Evolutionary conservation across 2,888 invertebrate genomes (phyloP), one percentile per base, ranked within the genome.

Genomic region (Cancer borealis): DNA sequence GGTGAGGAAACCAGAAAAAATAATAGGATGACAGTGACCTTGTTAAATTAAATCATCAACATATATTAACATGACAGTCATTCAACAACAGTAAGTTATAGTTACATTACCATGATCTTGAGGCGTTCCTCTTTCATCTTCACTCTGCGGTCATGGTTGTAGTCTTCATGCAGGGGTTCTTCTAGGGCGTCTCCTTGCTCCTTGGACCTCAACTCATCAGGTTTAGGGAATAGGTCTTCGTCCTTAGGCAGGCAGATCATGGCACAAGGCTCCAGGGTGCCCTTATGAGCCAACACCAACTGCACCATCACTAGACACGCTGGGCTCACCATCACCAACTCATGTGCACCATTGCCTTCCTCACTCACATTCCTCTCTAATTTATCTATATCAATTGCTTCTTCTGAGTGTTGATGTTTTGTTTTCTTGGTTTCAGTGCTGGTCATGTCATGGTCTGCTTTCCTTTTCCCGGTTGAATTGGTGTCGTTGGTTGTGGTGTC

Each of bases 231-330:
- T 17, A 92, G n/a, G 66, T 95, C 95, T 46, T 93, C 84, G 0
- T 92, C 46, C 21, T 46, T 47, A 8, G 95, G 95, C 12, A 95
- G 47, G 47, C 94, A 95, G n/a, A 95, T 93, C 92, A 95, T 92
- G n/a, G 95, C 95, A 93, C 73, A 92, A 4, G 95, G 93, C 66
- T 95, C 95, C 39, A 95, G 10, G 30, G 84, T 49, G 30, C 95
- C 95, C 92, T 95, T 95, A 17, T 93, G 91, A 8, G 90, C 47
- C n/a, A 95, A 54, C 12, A 90, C 92, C 39, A 95, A 46, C 88
- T 91, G 88, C 54, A 95, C 93, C 90, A 47, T 91, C 17, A 94
- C 92, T n/a, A 94, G 49, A 46, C 92, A 92, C 1, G 66, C 91
- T 30, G 54, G 87, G 30, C 60, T 88, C 60, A 88, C 30, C 84